These are phyloP conservation scores for Scopus umbretta DNA, from an alignment of 2,113 vertebrate species.

Conservation along the genomic window DNA sequence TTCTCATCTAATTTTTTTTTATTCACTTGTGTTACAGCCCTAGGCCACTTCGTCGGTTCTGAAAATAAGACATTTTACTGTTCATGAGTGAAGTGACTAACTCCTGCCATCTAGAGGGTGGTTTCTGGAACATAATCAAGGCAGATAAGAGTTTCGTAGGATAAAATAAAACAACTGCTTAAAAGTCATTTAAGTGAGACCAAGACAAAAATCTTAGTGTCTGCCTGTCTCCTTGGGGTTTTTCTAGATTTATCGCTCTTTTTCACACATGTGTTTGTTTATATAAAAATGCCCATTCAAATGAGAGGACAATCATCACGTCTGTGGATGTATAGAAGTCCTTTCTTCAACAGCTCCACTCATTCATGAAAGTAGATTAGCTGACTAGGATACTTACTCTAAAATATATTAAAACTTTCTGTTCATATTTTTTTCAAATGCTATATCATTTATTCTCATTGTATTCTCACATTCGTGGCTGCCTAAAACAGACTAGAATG, in stretches of 20 bases:
- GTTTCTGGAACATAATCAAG: not conserved
- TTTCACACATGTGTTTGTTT: not conserved
- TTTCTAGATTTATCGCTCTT: not conserved
- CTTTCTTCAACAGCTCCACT: not conserved
- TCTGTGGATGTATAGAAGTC: not conserved
- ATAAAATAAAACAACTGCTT: not conserved
- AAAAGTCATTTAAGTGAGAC: not conserved
- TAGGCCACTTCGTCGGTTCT: not conserved
- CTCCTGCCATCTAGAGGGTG: conserved; percentile 46
- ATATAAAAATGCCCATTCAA: not conserved
- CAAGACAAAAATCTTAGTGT: not conserved
- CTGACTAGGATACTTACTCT: not conserved
- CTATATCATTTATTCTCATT: not conserved
- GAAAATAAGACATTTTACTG: not conserved
- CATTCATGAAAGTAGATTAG: not conserved
- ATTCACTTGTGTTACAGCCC: not conserved
- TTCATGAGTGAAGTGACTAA: not conserved
- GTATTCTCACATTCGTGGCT: not conserved
- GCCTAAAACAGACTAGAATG: not conserved
- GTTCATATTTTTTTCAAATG: not conserved
- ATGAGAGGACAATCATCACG: not conserved
- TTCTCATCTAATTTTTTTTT: not conserved
- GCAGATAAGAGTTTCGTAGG: not conserved
- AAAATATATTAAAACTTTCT: not conserved
- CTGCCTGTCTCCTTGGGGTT: not conserved